These are phyloP conservation scores for Symphodus melops DNA, from an alignment of 2,113 vertebrate genomes.

Conservation along the genomic window DNA sequence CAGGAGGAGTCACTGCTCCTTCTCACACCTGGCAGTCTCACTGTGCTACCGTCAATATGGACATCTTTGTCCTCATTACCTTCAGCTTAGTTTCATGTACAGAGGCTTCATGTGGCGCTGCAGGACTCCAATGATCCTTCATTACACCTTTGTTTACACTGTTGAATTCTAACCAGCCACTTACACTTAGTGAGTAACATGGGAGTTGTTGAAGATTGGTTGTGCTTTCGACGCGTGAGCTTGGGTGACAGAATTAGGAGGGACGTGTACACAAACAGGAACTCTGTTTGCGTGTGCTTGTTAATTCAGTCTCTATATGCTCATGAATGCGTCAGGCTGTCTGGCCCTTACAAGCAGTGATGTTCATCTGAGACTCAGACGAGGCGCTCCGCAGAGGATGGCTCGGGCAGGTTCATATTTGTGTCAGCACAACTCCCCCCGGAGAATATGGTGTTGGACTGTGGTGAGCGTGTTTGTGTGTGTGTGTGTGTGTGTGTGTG, in stretches of 20 bases:
- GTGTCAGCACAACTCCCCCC: slow-evolving; percentile 67
- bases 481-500: slow-evolving; percentile 31
- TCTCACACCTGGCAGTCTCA: slow-evolving; percentile 56
- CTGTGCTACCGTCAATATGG: slow-evolving; percentile 59
- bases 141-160: slow-evolving; percentile 41
- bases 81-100: slow-evolving; percentile 58
- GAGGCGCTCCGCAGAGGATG: slow-evolving; percentile 63
- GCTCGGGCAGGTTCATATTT: slow-evolving; percentile 67
- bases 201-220: slow-evolving; percentile 31
- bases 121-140: slow-evolving; percentile 41
- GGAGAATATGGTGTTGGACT: slow-evolving; percentile 62
- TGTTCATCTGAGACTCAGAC: slow-evolving; percentile 70
- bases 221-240: slow-evolving; percentile 26
- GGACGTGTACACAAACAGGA: slow-evolving; percentile 47
- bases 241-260: slow-evolving; percentile 46
- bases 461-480: slow-evolving; percentile 65
- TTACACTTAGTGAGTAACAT: slow-evolving; percentile 36
- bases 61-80: slow-evolving; percentile 78
- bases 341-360: slow-evolving; percentile 42
- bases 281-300: background rate
- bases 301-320: slow-evolving; percentile 22
- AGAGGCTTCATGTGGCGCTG: slow-evolving; percentile 47
- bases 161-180: slow-evolving; percentile 35
- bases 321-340: slow-evolving; percentile 11
- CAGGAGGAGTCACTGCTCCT: slow-evolving; percentile 48